Conservation (phyloP, 2,113 vertebrate genomes). For the Symphodus melops region DNA sequence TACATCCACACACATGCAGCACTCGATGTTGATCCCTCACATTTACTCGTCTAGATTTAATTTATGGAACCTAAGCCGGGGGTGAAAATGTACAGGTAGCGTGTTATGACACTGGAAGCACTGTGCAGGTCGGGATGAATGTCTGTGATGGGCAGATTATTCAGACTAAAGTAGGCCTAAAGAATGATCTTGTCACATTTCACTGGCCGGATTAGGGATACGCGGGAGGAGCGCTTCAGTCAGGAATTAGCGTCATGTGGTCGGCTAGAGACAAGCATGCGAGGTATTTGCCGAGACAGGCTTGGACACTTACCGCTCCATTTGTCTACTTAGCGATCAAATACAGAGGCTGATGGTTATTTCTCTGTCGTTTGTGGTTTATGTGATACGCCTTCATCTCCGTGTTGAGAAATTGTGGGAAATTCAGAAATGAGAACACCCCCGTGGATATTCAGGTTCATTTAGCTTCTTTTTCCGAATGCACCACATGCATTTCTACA, state of each 20-base stretch:
- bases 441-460: conserved; percentile 17
- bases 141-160: conserved; percentile 83
- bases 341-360: conserved; percentile 60
- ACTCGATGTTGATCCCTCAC: conserved; percentile 37
- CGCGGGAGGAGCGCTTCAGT: conserved; percentile 74
- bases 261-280: conserved; percentile 70
- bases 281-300: conserved; percentile 71
- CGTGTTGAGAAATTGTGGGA: not conserved
- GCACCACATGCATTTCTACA: conserved; percentile 1
- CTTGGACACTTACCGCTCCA: conserved; percentile 78
- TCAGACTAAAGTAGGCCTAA: conserved; percentile 78
- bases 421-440: conserved; percentile 35
- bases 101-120: conserved; percentile 71
- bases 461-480: not conserved
- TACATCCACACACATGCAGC: conserved; percentile 22
- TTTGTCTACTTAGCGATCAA: conserved; percentile 77
- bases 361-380: conserved; percentile 59
- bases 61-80: conserved; percentile 70
- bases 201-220: conserved; percentile 80
- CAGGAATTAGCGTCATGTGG: conserved; percentile 78
- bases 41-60: conserved; percentile 75
- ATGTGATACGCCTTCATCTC: conserved; percentile 36
- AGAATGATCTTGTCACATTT: conserved; percentile 85
- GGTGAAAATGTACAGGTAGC: conserved; percentile 72
- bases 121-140: conserved; percentile 78